phyloP scores from a whole-genome alignment of 2,113 vertebrate genomes.

The Spea bombifrons region DNA sequence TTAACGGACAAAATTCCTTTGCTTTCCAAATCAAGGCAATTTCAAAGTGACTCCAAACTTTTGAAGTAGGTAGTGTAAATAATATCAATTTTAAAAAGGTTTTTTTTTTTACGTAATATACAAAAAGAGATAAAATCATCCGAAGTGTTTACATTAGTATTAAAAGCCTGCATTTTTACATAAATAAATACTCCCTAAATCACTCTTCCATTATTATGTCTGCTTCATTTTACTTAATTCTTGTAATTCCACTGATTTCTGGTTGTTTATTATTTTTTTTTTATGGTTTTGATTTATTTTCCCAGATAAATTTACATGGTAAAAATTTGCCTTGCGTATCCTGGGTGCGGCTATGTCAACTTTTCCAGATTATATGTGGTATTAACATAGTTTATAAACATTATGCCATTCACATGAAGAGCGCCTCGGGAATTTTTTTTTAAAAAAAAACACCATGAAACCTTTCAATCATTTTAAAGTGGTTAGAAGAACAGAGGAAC shows the following conservation, averaged over 20 bases:
- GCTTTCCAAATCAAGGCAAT: too few relatives aligned
- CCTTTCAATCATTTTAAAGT: conserved; percentile 24
- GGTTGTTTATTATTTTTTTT: not conserved
- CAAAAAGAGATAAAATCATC: too few relatives aligned
- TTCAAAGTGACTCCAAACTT: too few relatives aligned
- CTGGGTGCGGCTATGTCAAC: conserved; percentile 20
- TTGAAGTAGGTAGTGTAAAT: too few relatives aligned
- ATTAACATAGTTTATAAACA: conserved; percentile 36
- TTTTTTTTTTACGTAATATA: too few relatives aligned
- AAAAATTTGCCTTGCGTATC: not conserved
- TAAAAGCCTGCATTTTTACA: not conserved
- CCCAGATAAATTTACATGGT: not conserved
- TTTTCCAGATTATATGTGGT: conserved; percentile 22
- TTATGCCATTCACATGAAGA: conserved; percentile 19
- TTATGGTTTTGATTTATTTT: not conserved
- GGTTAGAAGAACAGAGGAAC: not conserved
- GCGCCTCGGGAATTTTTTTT: conserved; percentile 15
- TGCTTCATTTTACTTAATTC: not conserved
- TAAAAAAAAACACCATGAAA: not conserved
- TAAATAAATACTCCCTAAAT: not conserved
- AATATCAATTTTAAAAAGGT: too few relatives aligned
- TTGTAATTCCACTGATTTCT: not conserved
- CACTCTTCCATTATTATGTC: not conserved
- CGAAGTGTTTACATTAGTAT: not conserved
- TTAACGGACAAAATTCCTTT: too few relatives aligned